A percentile compares a stretch with the other conserved stretches of the same genome.
phyloP scores from a whole-genome alignment of 2,797 vertebrate species.

The Petrocephalus schoutedeni region DNA sequence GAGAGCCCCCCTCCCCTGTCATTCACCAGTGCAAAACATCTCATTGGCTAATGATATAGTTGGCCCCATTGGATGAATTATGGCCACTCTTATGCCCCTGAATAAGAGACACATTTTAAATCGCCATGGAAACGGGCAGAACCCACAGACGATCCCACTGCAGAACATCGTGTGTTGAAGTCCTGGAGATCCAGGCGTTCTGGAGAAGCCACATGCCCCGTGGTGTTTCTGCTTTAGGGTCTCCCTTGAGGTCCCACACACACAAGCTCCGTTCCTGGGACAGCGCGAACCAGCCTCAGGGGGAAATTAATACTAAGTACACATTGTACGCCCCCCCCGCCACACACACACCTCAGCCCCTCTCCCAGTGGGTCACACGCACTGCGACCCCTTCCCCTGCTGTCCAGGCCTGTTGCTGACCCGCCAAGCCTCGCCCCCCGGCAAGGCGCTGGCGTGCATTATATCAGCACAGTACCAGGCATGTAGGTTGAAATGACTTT shows the following conservation, averaged over 20 bases:
- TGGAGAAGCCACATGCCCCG: not conserved
- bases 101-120: not conserved
- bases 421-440: not conserved
- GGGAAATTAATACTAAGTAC: not conserved
- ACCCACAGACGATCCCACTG: not conserved
- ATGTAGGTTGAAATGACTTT: constrained; percentile 66
- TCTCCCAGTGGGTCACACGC: not conserved
- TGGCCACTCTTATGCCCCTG: not conserved
- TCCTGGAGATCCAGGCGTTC: not conserved
- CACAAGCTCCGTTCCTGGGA: not conserved
- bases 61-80: not conserved
- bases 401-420: not conserved
- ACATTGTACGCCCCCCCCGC: not conserved
- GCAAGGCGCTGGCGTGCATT: constrained; percentile 38
- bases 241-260: too few relatives aligned
- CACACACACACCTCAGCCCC: not conserved
- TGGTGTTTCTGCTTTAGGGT: not conserved
- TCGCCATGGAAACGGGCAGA: not conserved
- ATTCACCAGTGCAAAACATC: not conserved
- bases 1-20: not conserved
- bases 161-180: not conserved
- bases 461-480: constrained; percentile 45
- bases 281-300: not conserved
- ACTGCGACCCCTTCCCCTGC: not conserved
- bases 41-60: not conserved